Base-by-base conservation (phyloP, 2,888 invertebrate species). In the Aphrophora alni region DNA sequence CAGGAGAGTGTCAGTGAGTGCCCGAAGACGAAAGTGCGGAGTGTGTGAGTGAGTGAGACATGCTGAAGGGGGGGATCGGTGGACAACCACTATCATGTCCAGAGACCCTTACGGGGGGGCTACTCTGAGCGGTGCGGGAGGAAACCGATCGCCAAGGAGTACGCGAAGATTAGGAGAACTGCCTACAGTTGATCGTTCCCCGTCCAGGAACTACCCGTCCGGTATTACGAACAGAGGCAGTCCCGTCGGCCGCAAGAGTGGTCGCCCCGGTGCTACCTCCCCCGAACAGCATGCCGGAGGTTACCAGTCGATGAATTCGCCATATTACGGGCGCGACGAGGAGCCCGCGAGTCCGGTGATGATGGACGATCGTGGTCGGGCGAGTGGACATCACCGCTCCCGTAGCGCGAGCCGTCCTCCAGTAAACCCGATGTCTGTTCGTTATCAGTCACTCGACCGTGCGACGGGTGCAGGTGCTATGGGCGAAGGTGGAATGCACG, bases 141-240 rank as follows among this genome's bases (percentile, higher is more conserved):
- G 93, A 90, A 91, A 92, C 90, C 91, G 93, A 90, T 90, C 92
- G 89, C 88, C 90, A 89, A 87, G 90, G 90, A 88, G 90, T 90
- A 87, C 91, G 89, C 88, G 92, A 90, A 94, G 93, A 89, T 91
- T 91, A 87, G 90, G 89, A 81, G 92, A 92, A 88, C 90, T 96
- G 90, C 95, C 96, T 88, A 95, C 95, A 89, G 95, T 95, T 89
- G 96, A 96, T 92, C 93, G 95, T 89, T 95, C 95, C 89, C 96
- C 96, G 89, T 95, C 95, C 87, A 92, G 95, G 88, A 92, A 92
- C 89, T 95, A 95, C 90, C 91, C 91, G 84, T 93, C 93, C 89
- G 89, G 89, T 86, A 90, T 91, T 87, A 88, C 88, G 82, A 86
- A 87, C 84, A 87, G 85, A 82, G 90, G 90, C 86, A 84, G 85